phyloP scores from a whole-genome alignment of 2,888 invertebrate species.

The Rhagium mordax region DNA sequence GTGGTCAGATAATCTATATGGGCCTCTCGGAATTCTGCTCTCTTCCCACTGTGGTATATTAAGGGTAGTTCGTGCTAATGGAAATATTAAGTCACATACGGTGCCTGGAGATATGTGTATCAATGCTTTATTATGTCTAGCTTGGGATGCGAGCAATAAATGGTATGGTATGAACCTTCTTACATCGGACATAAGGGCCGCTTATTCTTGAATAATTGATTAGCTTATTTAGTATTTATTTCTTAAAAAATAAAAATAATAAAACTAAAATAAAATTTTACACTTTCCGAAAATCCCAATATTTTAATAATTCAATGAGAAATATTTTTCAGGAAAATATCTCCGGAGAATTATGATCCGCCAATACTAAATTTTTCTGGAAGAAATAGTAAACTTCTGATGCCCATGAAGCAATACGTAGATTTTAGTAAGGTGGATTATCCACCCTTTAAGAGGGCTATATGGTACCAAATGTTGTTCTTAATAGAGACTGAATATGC shows the following conservation, averaged over 20 bases:
- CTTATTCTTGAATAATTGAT: too few relatives aligned
- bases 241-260: too few relatives aligned
- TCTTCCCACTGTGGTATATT: constrained; percentile 74
- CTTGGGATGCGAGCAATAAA: constrained; percentile 62
- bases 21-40: constrained; percentile 68
- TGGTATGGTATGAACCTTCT: too few relatives aligned
- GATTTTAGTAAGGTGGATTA: constrained; percentile 43
- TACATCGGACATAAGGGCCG: too few relatives aligned
- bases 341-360: constrained; percentile 37
- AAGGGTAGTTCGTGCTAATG: constrained; percentile 59
- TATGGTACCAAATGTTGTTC: constrained; percentile 55
- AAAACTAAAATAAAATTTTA: too few relatives aligned
- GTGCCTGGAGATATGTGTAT: constrained; percentile 67
- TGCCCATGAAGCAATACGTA: constrained; percentile 49
- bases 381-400: constrained; percentile 48
- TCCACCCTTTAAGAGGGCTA: constrained; percentile 52
- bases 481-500: constrained; percentile 46
- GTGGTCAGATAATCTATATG: constrained; percentile 79
- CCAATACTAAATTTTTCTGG: constrained; percentile 55
- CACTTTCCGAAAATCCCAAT: too few relatives aligned
- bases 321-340: constrained; percentile 40
- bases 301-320: not conserved
- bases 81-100: constrained; percentile 61
- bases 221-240: too few relatives aligned
- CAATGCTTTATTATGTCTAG: constrained; percentile 67